Base-by-base conservation (phyloP, 2,797 vertebrate genomes). In the Urophycis tenuis region DNA sequence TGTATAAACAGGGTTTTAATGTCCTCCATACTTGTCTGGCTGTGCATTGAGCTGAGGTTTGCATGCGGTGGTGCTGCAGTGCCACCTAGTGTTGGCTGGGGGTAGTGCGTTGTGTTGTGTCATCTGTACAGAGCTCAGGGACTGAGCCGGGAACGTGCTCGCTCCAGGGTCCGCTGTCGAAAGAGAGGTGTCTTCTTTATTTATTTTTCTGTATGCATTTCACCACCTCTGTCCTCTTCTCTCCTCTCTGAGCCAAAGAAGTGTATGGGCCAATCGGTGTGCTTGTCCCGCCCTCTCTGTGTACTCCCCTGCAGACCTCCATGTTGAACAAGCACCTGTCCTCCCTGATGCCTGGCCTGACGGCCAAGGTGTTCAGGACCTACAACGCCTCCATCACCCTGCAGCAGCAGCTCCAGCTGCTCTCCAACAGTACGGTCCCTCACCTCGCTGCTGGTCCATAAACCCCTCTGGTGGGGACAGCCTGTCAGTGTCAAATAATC, bases 281-380 rank as follows among this genome's bases (percentile, higher is more conserved):
- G 33, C 7, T 30, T 60, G 11, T 75, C 31, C 60, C n/a, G 32
- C 53, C 45, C 5, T 49, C 2, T 4, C 22, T 5, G 30, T 72
- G 19, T 22, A 0, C 69, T 67, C 5, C 75, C n/a, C 76, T 78
- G 33, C 80, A 94, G 92, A 93, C 92, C 0, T 4, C 0, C 69
- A 14, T 81, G 45, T 32, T 94, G 85, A 94, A 94, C 84, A 94
- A 91, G 84, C 92, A 94, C 77, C 86, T 94, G 75, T 79, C 84
- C 80, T 89, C 90, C 41, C 80, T 95, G 19, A 94, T 95, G 94
- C 83, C 88, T 0, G 94, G 93, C 75, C 89, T 95, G 81, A 90
- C 91, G 19, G 94, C 94, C 1, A 95, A 95, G 85, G 92, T 93
- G 79, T 94, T 94, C 89, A 92, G 92, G 92, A 94, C 92, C 0